Percentiles rank a stretch among this genome's conserved stretches.
phyloP scores from a whole-genome alignment of 2,797 vertebrate species.

The Fistularia commersonii region DNA sequence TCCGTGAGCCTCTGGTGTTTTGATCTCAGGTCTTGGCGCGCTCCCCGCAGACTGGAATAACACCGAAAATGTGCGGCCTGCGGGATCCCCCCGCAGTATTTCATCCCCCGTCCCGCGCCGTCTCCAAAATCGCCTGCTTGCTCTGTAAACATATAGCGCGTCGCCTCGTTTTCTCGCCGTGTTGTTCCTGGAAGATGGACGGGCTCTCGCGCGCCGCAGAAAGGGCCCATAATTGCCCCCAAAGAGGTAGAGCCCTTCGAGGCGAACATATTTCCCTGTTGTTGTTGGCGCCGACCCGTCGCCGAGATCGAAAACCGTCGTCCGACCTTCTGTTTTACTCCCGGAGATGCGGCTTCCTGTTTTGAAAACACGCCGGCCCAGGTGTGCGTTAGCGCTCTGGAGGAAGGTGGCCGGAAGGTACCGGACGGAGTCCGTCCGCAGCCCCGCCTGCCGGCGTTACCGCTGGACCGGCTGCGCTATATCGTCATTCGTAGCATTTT shows the following conservation, averaged over 20 bases:
- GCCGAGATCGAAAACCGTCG: not conserved
- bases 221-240: constrained; percentile 2
- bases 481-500: constrained; percentile 65
- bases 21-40: constrained; percentile 11
- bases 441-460: constrained; percentile 34
- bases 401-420: not conserved
- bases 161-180: constrained; percentile 25
- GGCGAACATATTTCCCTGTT: constrained; percentile 11
- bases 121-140: constrained; percentile 19
- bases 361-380: not conserved
- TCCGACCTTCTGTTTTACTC: too few relatives aligned
- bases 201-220: constrained; percentile 1
- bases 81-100: constrained; percentile 23
- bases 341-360: too few relatives aligned
- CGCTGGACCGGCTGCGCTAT: constrained; percentile 30
- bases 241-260: constrained; percentile 7
- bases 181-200: constrained; percentile 36
- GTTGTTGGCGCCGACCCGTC: constrained; percentile 24
- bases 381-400: not conserved
- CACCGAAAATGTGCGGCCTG: constrained; percentile 31
- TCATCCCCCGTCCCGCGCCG: constrained; percentile 17
- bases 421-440: constrained; percentile 29
- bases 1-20: constrained; percentile 11
- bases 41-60: constrained; percentile 18
- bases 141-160: constrained; percentile 33